Conservation (phyloP, 2,888 invertebrate species). For the Seira ritae region DNA sequence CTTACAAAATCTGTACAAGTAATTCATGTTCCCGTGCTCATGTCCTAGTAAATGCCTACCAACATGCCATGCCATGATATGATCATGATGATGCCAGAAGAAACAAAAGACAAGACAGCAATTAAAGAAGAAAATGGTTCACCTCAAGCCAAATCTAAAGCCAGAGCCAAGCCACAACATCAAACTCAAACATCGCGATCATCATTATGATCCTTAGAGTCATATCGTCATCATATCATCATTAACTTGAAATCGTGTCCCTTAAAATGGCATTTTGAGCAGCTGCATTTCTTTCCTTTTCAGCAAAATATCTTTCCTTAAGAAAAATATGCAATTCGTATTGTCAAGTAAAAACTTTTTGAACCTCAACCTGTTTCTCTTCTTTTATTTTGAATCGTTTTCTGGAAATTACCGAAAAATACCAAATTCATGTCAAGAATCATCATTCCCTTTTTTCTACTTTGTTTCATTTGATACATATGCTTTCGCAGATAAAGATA, state of each 20-base stretch:
- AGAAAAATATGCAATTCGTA: no score
- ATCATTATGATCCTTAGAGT: neutral
- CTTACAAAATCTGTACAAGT: no score
- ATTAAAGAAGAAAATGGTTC: slow-evolving; percentile 56
- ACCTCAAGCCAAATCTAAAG: no score
- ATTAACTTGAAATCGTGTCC: no score
- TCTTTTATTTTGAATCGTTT: neutral
- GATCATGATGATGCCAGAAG: neutral
- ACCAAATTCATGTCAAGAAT: no score
- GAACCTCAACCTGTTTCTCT: neutral
- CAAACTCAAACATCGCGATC: neutral
- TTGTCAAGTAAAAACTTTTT: neutral
- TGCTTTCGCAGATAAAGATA: no score
- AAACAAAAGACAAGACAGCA: neutral
- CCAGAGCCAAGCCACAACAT: slow-evolving; percentile 33
- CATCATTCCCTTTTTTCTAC: no score
- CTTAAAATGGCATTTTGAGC: no score
- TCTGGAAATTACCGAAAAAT: neutral
- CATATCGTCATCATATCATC: no score
- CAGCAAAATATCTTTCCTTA: no score
- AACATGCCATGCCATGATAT: neutral
- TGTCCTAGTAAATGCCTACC: neutral
- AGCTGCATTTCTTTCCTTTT: no score
- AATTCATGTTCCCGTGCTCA: neutral
- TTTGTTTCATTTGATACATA: no score